phyloP scores from a whole-genome alignment of 2,888 invertebrate species.

The Amaurobius ferox region DNA sequence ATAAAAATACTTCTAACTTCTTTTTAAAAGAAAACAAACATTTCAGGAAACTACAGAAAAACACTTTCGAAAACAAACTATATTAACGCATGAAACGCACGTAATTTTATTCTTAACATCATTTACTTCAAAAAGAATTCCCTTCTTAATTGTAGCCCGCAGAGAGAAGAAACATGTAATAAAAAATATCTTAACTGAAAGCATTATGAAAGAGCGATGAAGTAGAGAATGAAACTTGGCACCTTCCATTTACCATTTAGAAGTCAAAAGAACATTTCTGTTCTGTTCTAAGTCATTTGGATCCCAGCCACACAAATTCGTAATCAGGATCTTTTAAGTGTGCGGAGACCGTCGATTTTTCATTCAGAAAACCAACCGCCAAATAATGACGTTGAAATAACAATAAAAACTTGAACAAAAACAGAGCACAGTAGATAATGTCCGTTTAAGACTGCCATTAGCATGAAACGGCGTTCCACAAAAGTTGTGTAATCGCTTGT shows the following conservation, averaged over 20 bases:
- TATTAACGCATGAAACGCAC: no score
- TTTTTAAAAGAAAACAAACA: no score
- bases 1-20: no score
- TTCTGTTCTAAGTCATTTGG: constrained; percentile 6
- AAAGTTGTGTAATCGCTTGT: neutral
- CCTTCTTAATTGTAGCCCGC: constrained; percentile 10
- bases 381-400: constrained; percentile 24
- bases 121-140: no score
- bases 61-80: no score
- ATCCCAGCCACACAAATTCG: constrained; percentile 5
- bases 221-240: constrained; percentile 24
- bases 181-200: constrained; percentile 15
- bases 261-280: neutral
- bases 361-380: constrained; percentile 38
- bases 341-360: constrained; percentile 5
- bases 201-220: constrained; percentile 35
- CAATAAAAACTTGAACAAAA: constrained; percentile 24
- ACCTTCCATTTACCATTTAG: constrained; percentile 47
- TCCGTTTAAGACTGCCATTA: constrained; percentile 49
- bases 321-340: constrained; percentile 20
- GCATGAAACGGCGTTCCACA: neutral
- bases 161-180: constrained; percentile 11
- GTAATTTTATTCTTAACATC: no score
- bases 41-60: no score
- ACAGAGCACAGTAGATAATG: constrained; percentile 35